Conservation (phyloP, 2,797 vertebrate genomes). For the Anolis apletophallus region DNA sequence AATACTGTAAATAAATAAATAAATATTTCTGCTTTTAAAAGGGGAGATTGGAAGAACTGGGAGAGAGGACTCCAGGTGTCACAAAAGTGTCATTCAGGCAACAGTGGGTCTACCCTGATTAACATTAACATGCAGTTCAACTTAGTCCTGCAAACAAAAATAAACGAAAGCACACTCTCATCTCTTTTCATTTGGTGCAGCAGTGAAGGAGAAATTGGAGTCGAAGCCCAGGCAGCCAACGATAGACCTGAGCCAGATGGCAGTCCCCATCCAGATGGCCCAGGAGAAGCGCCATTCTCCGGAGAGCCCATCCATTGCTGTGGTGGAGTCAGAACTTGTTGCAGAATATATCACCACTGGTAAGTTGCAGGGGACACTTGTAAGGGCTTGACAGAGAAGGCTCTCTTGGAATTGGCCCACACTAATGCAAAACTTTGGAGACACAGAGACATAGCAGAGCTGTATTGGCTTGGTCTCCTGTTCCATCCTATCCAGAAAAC, state of each 20-base stretch:
- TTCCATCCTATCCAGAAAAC: background rate
- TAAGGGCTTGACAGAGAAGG: no score
- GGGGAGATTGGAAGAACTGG: no score
- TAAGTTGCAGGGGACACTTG: constrained; percentile 57
- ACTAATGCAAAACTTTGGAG: no score
- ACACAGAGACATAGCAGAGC: background rate
- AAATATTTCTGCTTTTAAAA: no score
- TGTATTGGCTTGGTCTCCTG: background rate
- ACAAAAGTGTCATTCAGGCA: no score
- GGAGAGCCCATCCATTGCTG: constrained; percentile 86
- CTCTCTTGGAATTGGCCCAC: no score
- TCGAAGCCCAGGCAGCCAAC: constrained; percentile 91
- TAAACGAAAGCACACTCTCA: background rate
- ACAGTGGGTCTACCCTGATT: no score
- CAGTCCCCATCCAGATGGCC: constrained; percentile 93
- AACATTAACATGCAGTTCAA: no score
- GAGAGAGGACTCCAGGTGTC: no score
- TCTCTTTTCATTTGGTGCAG: constrained; percentile 24
- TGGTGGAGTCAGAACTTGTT: constrained; percentile 86
- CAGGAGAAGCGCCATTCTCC: constrained; percentile 89
- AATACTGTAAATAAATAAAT: no score
- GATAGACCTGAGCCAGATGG: constrained; percentile 98
- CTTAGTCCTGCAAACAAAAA: background rate
- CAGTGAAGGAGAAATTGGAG: constrained; percentile 93
- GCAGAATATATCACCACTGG: constrained; percentile 85